These are phyloP conservation scores for Coenobita brevimanus DNA, from an alignment of 1,140 invertebrate genomes.

Conservation along the genomic window DNA sequence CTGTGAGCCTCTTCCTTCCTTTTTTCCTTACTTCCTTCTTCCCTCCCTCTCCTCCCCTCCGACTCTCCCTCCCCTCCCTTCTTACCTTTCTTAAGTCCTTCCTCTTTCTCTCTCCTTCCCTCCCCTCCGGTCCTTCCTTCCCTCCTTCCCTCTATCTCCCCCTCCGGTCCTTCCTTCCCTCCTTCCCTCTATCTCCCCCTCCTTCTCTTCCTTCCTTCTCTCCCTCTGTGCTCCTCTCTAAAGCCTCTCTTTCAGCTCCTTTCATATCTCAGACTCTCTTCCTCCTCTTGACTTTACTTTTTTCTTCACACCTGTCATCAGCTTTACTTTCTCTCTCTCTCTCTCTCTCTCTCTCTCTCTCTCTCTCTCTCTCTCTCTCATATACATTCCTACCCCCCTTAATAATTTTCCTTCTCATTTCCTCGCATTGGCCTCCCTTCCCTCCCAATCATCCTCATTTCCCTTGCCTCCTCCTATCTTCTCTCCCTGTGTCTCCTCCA, in stretches of 20 bases:
- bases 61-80: not conserved
- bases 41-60: not conserved
- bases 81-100: not conserved
- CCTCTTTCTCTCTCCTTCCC: not conserved
- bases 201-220: not conserved
- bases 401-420: no score
- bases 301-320: not conserved
- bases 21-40: not conserved
- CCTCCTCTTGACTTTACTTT: not conserved
- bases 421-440: not conserved
- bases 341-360: not conserved
- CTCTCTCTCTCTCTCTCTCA: no score
- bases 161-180: not conserved
- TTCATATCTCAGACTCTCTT: not conserved
- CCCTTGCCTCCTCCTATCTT: no score
- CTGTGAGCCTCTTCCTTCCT: not conserved
- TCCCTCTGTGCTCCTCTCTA: no score
- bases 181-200: not conserved
- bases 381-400: not conserved
- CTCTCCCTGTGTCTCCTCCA: not conserved
- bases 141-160: not conserved
- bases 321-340: not conserved
- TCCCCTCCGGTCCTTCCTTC: not conserved
- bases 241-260: not conserved
- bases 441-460: no score